A percentile compares a stretch with the other conserved stretches of the same genome.
phyloP scores from a whole-genome alignment of 2,797 vertebrate genomes.

The Coregonus ussuriensis region DNA sequence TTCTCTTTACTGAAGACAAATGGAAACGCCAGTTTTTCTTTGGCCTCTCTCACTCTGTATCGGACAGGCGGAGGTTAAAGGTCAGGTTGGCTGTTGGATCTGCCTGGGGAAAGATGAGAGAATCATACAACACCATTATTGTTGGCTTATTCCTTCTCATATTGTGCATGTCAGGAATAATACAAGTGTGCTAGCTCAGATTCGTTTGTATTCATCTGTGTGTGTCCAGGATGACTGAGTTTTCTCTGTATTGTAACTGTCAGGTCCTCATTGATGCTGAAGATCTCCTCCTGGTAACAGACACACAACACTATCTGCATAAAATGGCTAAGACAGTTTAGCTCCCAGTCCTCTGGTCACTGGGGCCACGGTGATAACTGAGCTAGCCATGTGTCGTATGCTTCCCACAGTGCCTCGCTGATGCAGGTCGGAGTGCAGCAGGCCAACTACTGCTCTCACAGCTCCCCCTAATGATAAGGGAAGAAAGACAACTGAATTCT shows the following conservation, averaged over 20 bases:
- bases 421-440: constrained; percentile 82
- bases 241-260: constrained; percentile 61
- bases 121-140: neutral
- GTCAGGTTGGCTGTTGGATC: constrained; percentile 81
- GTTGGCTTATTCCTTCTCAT: neutral
- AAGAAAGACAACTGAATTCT: neutral
- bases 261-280: constrained; percentile 69
- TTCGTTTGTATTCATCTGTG: constrained; percentile 49
- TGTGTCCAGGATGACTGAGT: constrained; percentile 45
- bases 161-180: neutral
- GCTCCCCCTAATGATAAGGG: constrained; percentile 65
- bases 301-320: neutral
- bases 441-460: constrained; percentile 67
- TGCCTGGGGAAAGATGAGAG: constrained; percentile 54
- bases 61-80: constrained; percentile 83
- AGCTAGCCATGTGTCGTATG: constrained; percentile 72
- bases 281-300: constrained; percentile 71
- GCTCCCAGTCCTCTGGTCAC: constrained; percentile 52
- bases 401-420: constrained; percentile 67
- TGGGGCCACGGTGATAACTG: constrained; percentile 68
- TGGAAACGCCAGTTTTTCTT: constrained; percentile 80
- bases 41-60: constrained; percentile 77
- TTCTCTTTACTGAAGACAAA: constrained; percentile 88
- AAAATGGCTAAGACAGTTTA: neutral
- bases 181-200: constrained; percentile 61